Conservation (phyloP, 2,797 vertebrate species). For the Pangasius krempfi region DNA sequence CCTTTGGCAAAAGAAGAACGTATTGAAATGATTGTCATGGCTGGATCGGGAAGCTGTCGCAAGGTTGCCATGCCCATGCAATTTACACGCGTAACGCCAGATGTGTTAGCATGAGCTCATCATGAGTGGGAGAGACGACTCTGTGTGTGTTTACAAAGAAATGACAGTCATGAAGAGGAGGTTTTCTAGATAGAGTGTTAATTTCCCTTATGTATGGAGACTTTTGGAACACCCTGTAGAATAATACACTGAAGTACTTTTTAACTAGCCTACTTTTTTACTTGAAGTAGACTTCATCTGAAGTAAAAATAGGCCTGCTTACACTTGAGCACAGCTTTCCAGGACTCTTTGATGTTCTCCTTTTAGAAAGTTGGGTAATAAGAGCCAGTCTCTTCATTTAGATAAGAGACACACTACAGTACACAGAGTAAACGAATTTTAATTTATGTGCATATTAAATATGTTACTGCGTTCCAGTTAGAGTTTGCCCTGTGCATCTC, state of each 20-base stretch:
- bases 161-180: too few species aligned
- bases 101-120: too few species aligned
- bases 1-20: too few species aligned
- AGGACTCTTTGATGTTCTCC: constrained; percentile 1
- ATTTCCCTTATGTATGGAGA: too few species aligned
- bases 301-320: constrained; percentile 3
- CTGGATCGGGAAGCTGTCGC: too few species aligned
- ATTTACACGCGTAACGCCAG: too few species aligned
- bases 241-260: background rate
- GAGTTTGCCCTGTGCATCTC: background rate
- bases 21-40: too few species aligned
- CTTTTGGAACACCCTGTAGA: too few species aligned
- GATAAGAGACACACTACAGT: background rate
- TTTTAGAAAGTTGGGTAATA: constrained; percentile 10
- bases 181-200: too few species aligned
- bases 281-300: background rate
- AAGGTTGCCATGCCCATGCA: too few species aligned
- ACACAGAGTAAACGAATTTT: background rate
- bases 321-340: constrained; percentile 7
- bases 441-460: background rate
- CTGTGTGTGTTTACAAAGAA: too few species aligned
- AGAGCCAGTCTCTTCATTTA: background rate
- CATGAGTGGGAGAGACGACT: too few species aligned
- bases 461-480: background rate
- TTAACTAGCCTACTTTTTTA: constrained; percentile 3